A percentile compares a stretch with the other conserved stretches of the same genome.
Evolutionary conservation across 2,797 vertebrate genomes (phyloP).

Genomic region (Tenualosa thibaudeaui): DNA sequence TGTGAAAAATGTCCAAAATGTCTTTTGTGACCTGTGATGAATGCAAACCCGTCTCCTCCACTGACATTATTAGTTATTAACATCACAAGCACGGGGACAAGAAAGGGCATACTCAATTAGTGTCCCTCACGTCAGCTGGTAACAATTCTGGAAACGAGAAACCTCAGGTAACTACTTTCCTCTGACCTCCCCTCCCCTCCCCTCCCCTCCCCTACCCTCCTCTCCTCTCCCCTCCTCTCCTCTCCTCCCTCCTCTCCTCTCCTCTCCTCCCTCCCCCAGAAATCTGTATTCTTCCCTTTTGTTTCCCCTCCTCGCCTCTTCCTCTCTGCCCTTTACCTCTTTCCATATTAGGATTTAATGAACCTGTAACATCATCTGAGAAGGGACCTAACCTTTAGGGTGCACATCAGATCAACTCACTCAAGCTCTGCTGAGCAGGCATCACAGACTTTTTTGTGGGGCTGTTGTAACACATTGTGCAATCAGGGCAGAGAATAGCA

Average conservation of each 20-base stretch:
- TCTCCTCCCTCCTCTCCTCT: background rate
- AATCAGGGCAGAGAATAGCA: background rate
- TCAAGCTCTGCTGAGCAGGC: background rate
- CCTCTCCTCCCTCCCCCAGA: background rate
- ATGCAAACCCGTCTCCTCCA: background rate
- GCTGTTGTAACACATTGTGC: background rate
- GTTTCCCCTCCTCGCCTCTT: background rate
- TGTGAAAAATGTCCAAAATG: background rate
- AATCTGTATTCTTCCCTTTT: background rate
- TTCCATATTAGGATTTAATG: background rate
- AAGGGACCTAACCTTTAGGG: background rate
- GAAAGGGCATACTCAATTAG: background rate
- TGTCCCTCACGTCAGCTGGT: background rate
- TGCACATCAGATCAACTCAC: background rate
- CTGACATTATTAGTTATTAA: background rate
- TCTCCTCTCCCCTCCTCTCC: background rate
- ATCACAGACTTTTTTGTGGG: background rate
- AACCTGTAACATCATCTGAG: background rate
- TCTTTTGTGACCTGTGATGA: background rate
- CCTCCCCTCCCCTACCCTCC: background rate
- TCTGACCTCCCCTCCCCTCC: background rate
- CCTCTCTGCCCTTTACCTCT: background rate
- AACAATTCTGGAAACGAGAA: background rate
- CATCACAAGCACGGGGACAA: background rate
- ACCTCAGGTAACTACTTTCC: background rate